A percentile compares a stretch with the other conserved stretches of the same genome.
phyloP scores from a whole-genome alignment of 1,140 invertebrate species.

The Mylabris phalerata region DNA sequence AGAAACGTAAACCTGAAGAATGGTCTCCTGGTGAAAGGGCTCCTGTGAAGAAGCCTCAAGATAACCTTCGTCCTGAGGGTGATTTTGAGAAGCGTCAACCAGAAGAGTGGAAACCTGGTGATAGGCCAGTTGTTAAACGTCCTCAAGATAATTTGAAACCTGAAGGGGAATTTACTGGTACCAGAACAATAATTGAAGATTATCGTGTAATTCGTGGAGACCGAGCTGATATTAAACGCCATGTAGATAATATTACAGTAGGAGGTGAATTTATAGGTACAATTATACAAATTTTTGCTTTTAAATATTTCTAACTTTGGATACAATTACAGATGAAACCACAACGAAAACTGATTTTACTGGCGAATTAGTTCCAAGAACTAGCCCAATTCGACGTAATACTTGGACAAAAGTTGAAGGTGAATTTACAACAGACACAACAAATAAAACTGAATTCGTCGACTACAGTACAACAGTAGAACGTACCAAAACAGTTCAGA shows the following conservation, averaged over 20 bases:
- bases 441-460: constrained; percentile 56
- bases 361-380: constrained; percentile 55
- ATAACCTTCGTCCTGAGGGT: constrained; percentile 51
- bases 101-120: constrained; percentile 35
- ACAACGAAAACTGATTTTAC: constrained; percentile 60
- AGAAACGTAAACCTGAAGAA: constrained; percentile 39
- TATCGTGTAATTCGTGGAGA: constrained; percentile 52
- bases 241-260: constrained; percentile 54
- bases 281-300: neutral
- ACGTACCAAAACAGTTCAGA: constrained; percentile 50
- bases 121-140: constrained; percentile 42
- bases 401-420: constrained; percentile 76
- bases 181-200: constrained; percentile 49
- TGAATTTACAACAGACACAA: constrained; percentile 61
- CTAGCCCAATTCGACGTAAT: constrained; percentile 64
- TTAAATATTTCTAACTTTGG: neutral
- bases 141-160: constrained; percentile 46
- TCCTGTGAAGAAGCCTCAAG: constrained; percentile 46
- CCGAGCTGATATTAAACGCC: constrained; percentile 52
- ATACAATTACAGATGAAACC: constrained; percentile 51
- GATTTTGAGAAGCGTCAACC: constrained; percentile 44
- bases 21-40: constrained; percentile 48
- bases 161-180: constrained; percentile 47
- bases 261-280: constrained; percentile 50
- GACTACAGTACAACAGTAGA: constrained; percentile 54